Base-by-base conservation (phyloP, 2,888 invertebrate genomes). In the Eulithis prunata region DNA sequence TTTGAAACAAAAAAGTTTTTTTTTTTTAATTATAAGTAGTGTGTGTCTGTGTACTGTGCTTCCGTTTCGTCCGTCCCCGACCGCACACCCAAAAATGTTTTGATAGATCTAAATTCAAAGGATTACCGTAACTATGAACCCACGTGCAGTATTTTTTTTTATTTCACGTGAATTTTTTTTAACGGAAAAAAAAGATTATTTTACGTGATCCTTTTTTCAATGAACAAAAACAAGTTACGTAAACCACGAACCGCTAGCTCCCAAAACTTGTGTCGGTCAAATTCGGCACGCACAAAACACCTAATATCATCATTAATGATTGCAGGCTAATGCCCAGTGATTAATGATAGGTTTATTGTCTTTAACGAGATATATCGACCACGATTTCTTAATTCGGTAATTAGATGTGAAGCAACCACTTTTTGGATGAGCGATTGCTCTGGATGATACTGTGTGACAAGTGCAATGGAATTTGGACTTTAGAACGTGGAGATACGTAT, bases 301-400 rank as follows among this genome's bases (percentile, higher is more conserved):
- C 87, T 86, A 90, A 90, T 90, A 90, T 87, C 88, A 89, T 89
- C 88, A 89, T 89, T 87, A 90, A 85, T 83, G 88, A 86, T 86
- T 84, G 83, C 85, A 76, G 56, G 80, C 85, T 91, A 91, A 90
- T 91, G 83, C 89, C 83, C 76, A 79, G 78, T 92, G 91, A 92
- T 91, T 92, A 88, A 92, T 91, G 91, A 86, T 83, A 79, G 83
- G 82, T 87, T 89, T 88, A 90, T 91, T 90, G 91, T 91, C 90
- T 90, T 85, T 83, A 81, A 85, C 82, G 76, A 82, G 83, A 85
- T 85, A 84, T 87, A 86, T 86, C 86, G 87, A 81, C 81, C 86
- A 84, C 88, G 89, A 91, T 91, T 91, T 92, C 90, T 90, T 91
- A 90, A 91, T 91, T 88, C 88, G 78, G 83, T 90, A 87, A 91